Percentiles rank a stretch among this genome's conserved stretches.
Evolutionary conservation across 2,113 vertebrate species (phyloP).

Genomic region (Epinephelus moara): DNA sequence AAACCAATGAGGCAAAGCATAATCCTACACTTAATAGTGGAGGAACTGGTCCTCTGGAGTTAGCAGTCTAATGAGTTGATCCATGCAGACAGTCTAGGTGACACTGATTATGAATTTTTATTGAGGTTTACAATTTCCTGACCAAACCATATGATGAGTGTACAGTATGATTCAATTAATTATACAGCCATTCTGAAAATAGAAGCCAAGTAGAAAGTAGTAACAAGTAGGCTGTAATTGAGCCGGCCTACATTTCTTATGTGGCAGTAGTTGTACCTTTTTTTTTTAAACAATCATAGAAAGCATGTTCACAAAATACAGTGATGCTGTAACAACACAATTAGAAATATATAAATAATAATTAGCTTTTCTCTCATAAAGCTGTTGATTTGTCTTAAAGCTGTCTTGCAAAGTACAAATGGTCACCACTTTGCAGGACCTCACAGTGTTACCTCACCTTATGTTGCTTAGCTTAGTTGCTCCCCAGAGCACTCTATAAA

Average conservation of each 20-base stretch:
- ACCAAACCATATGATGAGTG: neutral
- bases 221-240: constrained; percentile 18
- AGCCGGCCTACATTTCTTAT: neutral
- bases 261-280: neutral
- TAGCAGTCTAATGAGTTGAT: neutral
- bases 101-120: neutral
- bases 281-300: neutral
- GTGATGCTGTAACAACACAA: constrained; percentile 9
- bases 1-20: neutral
- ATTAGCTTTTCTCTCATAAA: neutral
- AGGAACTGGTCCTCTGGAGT: neutral
- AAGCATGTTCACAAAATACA: neutral
- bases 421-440: neutral
- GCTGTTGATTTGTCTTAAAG: neutral
- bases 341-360: neutral
- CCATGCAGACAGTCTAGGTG: neutral
- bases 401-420: neutral
- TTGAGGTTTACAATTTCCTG: neutral
- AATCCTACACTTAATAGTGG: neutral
- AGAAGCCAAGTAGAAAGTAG: constrained; percentile 13
- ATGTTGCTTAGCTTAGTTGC: neutral
- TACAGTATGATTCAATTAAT: neutral
- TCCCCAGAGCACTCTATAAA: neutral
- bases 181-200: constrained; percentile 3
- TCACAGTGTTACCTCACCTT: neutral